A percentile compares a stretch with the other conserved stretches of the same genome.
Conservation (phyloP, 1,140 invertebrate genomes). For the Adoxophyes honmai region DNA sequence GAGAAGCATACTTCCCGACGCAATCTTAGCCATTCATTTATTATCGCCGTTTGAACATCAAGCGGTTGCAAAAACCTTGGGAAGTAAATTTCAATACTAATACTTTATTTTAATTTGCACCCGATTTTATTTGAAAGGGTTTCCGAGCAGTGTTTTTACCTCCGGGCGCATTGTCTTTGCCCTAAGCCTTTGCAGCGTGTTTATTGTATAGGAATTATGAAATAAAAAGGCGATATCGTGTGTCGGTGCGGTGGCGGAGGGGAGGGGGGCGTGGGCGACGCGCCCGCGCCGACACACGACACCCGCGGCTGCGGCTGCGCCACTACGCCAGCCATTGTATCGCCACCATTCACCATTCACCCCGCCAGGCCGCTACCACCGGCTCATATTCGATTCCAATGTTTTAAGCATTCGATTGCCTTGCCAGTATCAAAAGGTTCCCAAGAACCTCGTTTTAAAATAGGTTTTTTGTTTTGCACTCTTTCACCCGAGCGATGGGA, state of each 20-base stretch:
- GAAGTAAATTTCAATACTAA: constrained; percentile 44
- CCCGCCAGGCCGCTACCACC: constrained; percentile 27
- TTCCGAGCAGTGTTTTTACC: constrained; percentile 67
- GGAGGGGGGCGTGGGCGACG: constrained; percentile 37
- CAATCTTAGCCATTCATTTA: constrained; percentile 9
- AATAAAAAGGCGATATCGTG: constrained; percentile 73
- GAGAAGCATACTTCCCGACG: neutral
- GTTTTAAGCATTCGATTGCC: constrained; percentile 75
- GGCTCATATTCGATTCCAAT: constrained; percentile 67
- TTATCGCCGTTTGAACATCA: constrained; percentile 26
- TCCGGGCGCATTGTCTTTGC: constrained; percentile 74
- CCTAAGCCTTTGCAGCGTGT: constrained; percentile 66
- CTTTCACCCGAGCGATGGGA: constrained; percentile 55
- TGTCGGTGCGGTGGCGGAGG: constrained; percentile 37
- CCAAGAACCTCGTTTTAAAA: constrained; percentile 70
- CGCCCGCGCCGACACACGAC: constrained; percentile 45
- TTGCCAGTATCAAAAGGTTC: constrained; percentile 69
- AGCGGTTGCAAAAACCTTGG: constrained; percentile 28
- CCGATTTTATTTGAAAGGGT: constrained; percentile 74
- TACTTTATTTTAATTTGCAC: constrained; percentile 72
- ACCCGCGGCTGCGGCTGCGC: constrained; percentile 36
- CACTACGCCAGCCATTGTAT: constrained; percentile 42
- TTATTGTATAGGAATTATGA: constrained; percentile 71
- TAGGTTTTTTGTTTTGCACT: constrained; percentile 61
- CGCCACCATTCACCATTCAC: constrained; percentile 40